Evolutionary conservation across 2,888 invertebrate genomes (phyloP), one percentile per base, ranked within the genome.

Genomic region (Parnassius apollo): DNA sequence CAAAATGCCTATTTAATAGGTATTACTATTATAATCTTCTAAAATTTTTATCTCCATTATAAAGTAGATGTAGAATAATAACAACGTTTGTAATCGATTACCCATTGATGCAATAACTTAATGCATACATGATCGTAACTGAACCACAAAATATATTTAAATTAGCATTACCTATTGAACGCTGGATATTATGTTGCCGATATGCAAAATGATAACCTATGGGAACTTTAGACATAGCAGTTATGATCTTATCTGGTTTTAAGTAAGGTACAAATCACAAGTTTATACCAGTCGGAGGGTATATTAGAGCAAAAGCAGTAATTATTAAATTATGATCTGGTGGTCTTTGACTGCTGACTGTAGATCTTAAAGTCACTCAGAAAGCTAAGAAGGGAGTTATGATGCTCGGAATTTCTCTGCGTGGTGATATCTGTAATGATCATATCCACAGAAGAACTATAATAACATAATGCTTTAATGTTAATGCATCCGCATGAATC

Each of bases 141-240:
- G 55, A 61, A 61, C 49, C 60, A 50, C 55, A 55, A 61, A 61
- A 61, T 61, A 44, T 61, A 61, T 61, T 61, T 44, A 61, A 61
- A 61, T 61, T 55, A 49, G 55, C 55, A 61, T 55, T 55, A 61
- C 55, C 55, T 61, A 42, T 54, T 60, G 54, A 22, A 54, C 42
- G 42, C 60, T 55, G 42, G 49, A 42, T 54, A 61, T 60, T 60
- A 60, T 61, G 55, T 55, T 50, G 50, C 50, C 54, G 55, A 13
- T 61, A 61, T 61, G 60, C 60, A 50, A 61, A 61, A 25, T 61
- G 7, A 25, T 25, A 55, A 49, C 13, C 42, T 42, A 49, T 42
- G 55, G 18, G 13, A 61, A 55, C 22, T 22, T 25, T 4, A 25
- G 25, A 25, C 25, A 44, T 13, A 35, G 35, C 18, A n/a, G 42